phyloP scores from a whole-genome alignment of 2,888 invertebrate species.

The Oscheius myriophilus region DNA sequence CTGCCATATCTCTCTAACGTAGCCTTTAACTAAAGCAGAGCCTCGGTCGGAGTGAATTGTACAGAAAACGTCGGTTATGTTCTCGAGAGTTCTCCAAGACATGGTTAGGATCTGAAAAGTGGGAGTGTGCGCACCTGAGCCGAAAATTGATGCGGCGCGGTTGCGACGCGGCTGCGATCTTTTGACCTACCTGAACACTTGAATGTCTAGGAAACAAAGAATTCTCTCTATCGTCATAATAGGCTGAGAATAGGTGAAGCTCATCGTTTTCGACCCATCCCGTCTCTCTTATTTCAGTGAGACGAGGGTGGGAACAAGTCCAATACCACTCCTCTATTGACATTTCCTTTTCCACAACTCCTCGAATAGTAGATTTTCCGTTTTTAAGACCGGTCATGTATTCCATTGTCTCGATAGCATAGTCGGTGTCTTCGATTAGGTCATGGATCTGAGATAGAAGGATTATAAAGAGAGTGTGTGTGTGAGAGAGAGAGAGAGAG shows the following conservation, averaged over 20 bases:
- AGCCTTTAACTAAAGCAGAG: constrained; percentile 48
- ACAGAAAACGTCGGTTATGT: constrained; percentile 40
- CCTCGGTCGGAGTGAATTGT: constrained; percentile 35
- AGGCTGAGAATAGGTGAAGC: constrained; percentile 63
- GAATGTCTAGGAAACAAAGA: constrained; percentile 53
- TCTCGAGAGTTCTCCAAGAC: constrained; percentile 43
- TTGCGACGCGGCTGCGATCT: too few species aligned
- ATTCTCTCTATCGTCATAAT: constrained; percentile 59
- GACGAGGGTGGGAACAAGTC: constrained; percentile 34
- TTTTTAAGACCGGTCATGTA: constrained; percentile 26
- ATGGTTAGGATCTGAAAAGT: constrained; percentile 48
- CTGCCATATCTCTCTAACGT: constrained; percentile 68
- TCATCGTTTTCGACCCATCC: constrained; percentile 42
- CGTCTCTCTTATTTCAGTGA: constrained; percentile 17
- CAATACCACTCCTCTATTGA: constrained; percentile 43
- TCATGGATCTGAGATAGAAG: constrained; percentile 1
- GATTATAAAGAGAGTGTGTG: too few species aligned
- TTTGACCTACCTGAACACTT: constrained; percentile 45
- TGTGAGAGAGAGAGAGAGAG: too few species aligned
- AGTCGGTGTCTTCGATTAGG: constrained; percentile 22
- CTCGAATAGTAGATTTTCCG: constrained; percentile 11
- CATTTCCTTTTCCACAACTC: constrained; percentile 20
- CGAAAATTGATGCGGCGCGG: not conserved
- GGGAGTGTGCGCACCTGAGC: not conserved
- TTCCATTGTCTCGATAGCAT: constrained; percentile 26